A percentile compares a stretch with the other conserved stretches of the same genome.
These are phyloP conservation scores for Diplodus sargus DNA, from an alignment of 2,797 vertebrate genomes.

Conservation along the genomic window DNA sequence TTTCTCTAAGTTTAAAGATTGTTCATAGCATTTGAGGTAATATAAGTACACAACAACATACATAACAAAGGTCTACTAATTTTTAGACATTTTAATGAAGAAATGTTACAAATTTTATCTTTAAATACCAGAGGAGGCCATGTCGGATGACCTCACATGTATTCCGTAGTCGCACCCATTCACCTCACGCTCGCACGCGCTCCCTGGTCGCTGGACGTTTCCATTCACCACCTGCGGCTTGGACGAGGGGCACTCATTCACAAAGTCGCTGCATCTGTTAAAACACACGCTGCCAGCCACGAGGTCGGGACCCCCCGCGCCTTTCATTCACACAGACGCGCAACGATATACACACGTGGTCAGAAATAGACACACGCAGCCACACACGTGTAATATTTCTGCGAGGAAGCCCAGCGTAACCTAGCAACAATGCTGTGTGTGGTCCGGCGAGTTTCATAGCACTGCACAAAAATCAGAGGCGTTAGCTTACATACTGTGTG, in stretches of 20 bases:
- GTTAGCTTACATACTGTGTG: constrained; percentile 25
- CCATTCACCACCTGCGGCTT: constrained; percentile 40
- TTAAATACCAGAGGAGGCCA: not conserved
- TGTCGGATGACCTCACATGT: constrained; percentile 6
- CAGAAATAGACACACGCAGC: constrained; percentile 40
- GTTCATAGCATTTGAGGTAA: too few species aligned
- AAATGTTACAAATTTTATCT: too few species aligned
- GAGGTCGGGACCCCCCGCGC: constrained; percentile 16
- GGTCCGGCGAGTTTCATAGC: constrained; percentile 43
- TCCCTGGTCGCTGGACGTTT: not conserved
- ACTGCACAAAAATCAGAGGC: constrained; percentile 31
- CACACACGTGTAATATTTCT: constrained; percentile 56
- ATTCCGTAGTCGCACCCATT: not conserved
- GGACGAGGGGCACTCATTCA: constrained; percentile 32
- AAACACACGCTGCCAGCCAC: constrained; percentile 31
- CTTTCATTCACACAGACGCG: constrained; percentile 27
- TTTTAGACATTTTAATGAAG: too few species aligned
- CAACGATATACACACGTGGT: constrained; percentile 16
- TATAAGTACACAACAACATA: too few species aligned
- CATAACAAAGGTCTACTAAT: too few species aligned
- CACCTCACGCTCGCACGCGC: not conserved
- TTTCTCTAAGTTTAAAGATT: not conserved
- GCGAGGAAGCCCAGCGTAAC: constrained; percentile 59
- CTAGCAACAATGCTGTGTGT: constrained; percentile 76
- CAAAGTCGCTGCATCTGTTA: constrained; percentile 60